Conservation (phyloP, 2,113 vertebrate species). For the Marmota flaviventris region DNA sequence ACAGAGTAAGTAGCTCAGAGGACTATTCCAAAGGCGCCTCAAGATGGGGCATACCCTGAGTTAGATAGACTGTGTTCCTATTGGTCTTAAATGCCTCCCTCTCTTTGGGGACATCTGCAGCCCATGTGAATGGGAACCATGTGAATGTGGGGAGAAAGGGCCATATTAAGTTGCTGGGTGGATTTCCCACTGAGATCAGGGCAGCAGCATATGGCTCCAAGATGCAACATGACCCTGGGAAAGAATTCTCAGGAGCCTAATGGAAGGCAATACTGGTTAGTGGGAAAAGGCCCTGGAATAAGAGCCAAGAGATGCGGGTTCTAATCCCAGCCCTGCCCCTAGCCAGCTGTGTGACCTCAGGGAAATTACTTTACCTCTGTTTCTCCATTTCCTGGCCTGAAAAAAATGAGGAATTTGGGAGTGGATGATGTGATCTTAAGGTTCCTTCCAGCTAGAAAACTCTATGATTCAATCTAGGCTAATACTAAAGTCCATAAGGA, state of each 20-base stretch:
- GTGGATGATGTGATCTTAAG: conserved; percentile 68
- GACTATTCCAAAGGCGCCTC: not conserved
- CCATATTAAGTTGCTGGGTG: conserved; percentile 51
- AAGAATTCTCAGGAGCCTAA: conserved; percentile 55
- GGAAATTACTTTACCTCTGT: conserved; percentile 64
- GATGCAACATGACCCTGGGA: conserved; percentile 57
- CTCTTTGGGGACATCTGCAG: conserved; percentile 25
- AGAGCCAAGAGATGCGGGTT: conserved; percentile 71
- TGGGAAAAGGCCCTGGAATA: conserved; percentile 66
- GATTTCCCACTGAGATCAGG: conserved; percentile 62
- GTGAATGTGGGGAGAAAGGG: conserved; percentile 50
- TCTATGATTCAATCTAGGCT: conserved; percentile 74
- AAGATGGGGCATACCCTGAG: not conserved
- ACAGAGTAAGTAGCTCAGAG: not conserved
- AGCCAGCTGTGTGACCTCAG: conserved; percentile 69
- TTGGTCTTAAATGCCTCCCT: not conserved
- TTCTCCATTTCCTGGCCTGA: conserved; percentile 68
- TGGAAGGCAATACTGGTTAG: conserved; percentile 53
- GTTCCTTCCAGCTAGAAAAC: conserved; percentile 79
- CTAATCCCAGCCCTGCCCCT: conserved; percentile 67
- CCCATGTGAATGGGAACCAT: conserved; percentile 7
- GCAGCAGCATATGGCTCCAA: conserved; percentile 43
- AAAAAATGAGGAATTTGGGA: conserved; percentile 61
- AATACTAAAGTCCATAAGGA: conserved; percentile 73
- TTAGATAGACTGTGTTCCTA: not conserved